Base-by-base conservation (phyloP, 2,888 invertebrate species). In the Tupiocoris notatus region DNA sequence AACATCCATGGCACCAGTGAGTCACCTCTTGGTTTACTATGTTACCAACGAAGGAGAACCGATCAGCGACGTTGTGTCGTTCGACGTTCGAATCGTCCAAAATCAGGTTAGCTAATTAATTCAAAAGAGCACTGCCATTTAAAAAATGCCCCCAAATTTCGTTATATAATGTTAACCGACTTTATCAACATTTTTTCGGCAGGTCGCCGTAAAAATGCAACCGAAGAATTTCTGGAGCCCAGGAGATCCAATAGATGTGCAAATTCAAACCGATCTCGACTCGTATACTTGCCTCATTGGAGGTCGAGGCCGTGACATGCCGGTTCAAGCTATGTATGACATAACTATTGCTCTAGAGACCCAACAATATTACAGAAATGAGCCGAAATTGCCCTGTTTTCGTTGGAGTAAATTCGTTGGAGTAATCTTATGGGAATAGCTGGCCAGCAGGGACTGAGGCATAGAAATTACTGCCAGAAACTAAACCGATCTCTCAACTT, bases 1-100 rank as follows among this genome's bases (percentile, higher is more conserved):
- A 77, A 87, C 89, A 20, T 88, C 89, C 79, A 90, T 90, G 90
- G 90, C 90, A 0, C 89, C 90, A 0, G 87, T 89, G 77, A 90
- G 89, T 82, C 89, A 89, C 56, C 84, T 90, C 20, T 86, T 90
- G 65, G 89, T 89, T 12, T 90, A 90, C 83, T 90, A 89, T 84
- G 88, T 89, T 71, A 89, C 89, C 0, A 87, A 87, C 68, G 86
- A 87, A 54, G 89, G 89, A 0, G 89, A 90, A 80, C 89, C 89
- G 0, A 88, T 90, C 79, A 89, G 89, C 81, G 90, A 90, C 82
- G 89, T 89, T 16, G 88, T 88, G 70, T 89, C 87, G 81, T 89
- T 90, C 82, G 88, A 89, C 80, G 89, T 90, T 16, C 86, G 87
- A 80, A 85, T 89, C 18, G 84, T 79, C 2, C 79, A 80, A 25